Conservation (phyloP, 1,140 invertebrate genomes). For the Bombus difficillimus region DNA sequence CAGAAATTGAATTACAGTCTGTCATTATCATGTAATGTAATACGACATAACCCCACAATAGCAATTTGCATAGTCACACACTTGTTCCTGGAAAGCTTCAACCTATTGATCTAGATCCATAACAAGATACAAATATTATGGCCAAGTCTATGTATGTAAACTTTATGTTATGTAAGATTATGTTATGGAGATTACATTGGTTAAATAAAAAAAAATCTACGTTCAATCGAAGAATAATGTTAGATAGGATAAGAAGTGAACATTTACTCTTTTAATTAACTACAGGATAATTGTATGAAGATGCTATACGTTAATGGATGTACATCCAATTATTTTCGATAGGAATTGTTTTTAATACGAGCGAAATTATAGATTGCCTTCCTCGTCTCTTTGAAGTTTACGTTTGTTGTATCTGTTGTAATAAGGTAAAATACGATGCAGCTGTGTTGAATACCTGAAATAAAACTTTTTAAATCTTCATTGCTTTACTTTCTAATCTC, state of each 20-base stretch:
- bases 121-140: no score
- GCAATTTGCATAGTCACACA: no score
- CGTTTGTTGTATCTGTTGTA: constrained; percentile 27
- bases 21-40: no score
- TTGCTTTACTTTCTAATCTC: no score
- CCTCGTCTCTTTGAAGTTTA: background rate
- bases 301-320: background rate
- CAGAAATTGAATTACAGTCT: no score
- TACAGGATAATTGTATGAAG: background rate
- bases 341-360: constrained; percentile 10
- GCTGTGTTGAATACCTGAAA: constrained; percentile 56
- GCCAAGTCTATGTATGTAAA: no score
- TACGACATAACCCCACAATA: no score
- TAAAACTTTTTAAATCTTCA: background rate
- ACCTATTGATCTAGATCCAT: no score
- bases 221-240: background rate
- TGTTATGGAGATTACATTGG: no score
- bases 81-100: no score
- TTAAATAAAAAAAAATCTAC: constrained; percentile 7
- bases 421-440: constrained; percentile 52
- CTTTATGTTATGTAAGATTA: no score
- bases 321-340: background rate
- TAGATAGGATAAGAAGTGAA: background rate
- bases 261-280: background rate
- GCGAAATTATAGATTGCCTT: background rate